Percentiles rank a stretch among this genome's conserved stretches.
Evolutionary conservation across 2,888 invertebrate species (phyloP).

Genomic region (Melinopterus prodromus): DNA sequence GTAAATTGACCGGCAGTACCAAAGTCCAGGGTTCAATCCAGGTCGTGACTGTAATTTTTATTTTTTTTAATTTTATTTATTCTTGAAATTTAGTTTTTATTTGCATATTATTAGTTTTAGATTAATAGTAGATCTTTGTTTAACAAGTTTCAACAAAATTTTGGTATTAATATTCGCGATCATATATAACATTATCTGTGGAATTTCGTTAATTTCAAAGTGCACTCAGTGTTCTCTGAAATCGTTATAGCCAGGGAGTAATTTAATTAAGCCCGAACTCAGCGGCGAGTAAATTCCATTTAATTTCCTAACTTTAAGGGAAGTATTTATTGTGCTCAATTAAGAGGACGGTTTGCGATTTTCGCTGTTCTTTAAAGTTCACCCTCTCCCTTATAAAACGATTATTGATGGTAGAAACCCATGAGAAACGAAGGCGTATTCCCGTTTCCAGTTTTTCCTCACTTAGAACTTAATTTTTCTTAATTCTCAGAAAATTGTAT

Average conservation of each 20-base stretch:
- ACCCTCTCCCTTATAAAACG: background rate
- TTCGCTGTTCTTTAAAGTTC: background rate
- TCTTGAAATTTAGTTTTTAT: background rate
- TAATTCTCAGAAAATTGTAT: no score
- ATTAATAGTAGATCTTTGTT: no score
- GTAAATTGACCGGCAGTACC: background rate
- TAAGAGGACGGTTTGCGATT: background rate
- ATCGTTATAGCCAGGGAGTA: background rate
- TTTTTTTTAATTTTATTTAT: no score
- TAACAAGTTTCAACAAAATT: no score
- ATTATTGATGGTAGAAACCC: background rate
- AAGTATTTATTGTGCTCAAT: slow-evolving; percentile 4
- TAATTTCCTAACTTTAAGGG: background rate
- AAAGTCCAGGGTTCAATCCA: background rate
- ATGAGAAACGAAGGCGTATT: no score
- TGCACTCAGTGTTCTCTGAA: background rate
- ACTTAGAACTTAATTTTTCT: no score
- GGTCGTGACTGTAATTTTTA: no score
- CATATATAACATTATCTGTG: background rate
- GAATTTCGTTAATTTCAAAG: background rate
- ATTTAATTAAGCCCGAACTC: background rate
- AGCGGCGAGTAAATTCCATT: background rate
- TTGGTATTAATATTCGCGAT: background rate
- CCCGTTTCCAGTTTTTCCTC: no score
- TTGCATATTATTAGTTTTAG: no score